A percentile compares a stretch with the other conserved stretches of the same genome.
phyloP scores from a whole-genome alignment of 2,888 invertebrate species.

The Oligia fasciuncula region DNA sequence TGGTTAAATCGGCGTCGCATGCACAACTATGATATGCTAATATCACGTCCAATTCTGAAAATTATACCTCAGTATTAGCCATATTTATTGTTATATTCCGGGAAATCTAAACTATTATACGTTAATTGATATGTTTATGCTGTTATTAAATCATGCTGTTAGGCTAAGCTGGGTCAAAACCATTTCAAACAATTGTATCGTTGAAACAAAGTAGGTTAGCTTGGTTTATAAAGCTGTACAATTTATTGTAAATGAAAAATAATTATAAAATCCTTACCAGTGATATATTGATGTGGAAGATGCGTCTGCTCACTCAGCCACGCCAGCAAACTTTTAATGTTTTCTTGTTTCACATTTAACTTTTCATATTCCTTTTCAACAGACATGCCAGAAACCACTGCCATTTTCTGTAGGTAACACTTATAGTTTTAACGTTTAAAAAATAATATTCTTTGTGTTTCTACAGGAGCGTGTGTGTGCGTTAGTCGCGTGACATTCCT shows the following conservation, averaged over 20 bases:
- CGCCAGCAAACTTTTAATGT: constrained; percentile 88
- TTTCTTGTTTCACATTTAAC: constrained; percentile 89
- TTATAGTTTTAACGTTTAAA: neutral
- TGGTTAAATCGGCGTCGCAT: constrained; percentile 91
- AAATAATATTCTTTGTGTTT: constrained; percentile 11
- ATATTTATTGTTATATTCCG: constrained; percentile 36
- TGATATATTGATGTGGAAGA: constrained; percentile 86
- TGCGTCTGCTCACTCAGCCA: constrained; percentile 92
- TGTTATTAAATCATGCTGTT: constrained; percentile 40
- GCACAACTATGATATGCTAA: constrained; percentile 92
- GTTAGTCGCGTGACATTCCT: constrained; percentile 49
- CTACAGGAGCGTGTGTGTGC: constrained; percentile 7
- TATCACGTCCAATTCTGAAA: constrained; percentile 89
- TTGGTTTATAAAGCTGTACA: constrained; percentile 6
- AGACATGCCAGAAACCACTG: constrained; percentile 61
- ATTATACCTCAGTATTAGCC: constrained; percentile 42
- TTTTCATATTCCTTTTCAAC: constrained; percentile 88
- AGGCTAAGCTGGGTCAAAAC: constrained; percentile 39
- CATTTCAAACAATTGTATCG: constrained; percentile 40
- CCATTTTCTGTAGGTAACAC: constrained; percentile 65
- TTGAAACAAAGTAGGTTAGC: constrained; percentile 37
- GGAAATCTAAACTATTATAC: constrained; percentile 49
- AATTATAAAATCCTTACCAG: constrained; percentile 74
- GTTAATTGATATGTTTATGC: constrained; percentile 52
- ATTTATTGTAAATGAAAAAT: neutral